A percentile compares a stretch with the other conserved stretches of the same genome.
Evolutionary conservation across 2,797 vertebrate species (phyloP).

Genomic region (Falco novaeseelandiae): DNA sequence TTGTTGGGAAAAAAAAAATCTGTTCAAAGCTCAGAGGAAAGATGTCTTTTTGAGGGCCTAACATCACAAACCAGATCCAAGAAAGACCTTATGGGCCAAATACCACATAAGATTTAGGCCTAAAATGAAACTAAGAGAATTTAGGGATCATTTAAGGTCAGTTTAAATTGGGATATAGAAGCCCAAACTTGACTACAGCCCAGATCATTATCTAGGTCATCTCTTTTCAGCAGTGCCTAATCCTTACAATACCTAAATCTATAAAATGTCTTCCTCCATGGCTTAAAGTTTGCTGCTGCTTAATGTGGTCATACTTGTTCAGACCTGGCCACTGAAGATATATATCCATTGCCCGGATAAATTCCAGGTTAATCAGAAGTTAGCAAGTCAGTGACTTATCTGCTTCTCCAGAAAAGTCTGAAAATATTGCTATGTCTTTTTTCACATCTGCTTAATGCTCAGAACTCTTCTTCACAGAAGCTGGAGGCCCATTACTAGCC

Average conservation of each 20-base stretch:
- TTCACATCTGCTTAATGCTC: not conserved
- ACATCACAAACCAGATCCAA: not conserved
- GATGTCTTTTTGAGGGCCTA: not conserved
- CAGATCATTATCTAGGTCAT: not conserved
- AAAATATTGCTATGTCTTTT: not conserved
- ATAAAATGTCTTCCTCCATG: not conserved
- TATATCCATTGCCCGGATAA: not conserved
- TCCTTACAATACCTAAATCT: not conserved
- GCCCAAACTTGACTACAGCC: not conserved
- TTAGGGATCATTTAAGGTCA: not conserved
- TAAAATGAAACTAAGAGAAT: not conserved
- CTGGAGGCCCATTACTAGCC: not conserved
- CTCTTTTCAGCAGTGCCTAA: not conserved
- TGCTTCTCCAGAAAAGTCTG: not conserved
- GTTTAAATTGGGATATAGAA: slow-evolving; percentile 8
- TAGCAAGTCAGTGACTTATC: not conserved
- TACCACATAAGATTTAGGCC: not conserved
- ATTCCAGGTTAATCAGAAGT: not conserved
- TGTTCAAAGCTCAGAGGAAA: not conserved
- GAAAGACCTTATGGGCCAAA: not conserved
- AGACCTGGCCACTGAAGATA: not conserved
- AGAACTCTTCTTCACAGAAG: not conserved
- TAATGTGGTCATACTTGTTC: not conserved
- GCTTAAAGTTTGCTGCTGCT: not conserved
- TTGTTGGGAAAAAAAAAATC: not conserved